Base-by-base conservation (phyloP, 2,888 invertebrate genomes). In the Yponomeuta malinellus region DNA sequence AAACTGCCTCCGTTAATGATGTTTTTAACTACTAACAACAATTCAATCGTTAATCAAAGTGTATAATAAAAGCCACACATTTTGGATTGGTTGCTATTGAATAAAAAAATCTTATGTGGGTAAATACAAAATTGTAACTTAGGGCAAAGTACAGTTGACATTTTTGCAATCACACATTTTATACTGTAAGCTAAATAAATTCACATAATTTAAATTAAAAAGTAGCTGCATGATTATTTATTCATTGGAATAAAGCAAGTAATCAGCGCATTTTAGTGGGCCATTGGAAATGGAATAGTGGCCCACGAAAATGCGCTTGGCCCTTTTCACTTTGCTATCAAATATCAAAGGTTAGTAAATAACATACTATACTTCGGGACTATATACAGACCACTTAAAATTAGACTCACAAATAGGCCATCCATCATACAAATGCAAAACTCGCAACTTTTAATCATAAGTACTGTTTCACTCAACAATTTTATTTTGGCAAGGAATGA, bases 401-500 rank as follows among this genome's bases (percentile, higher is more conserved):
- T 76, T 80, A 15, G 1, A 59, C 52, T 81, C 82, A 77, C 79
- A 79, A 78, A 79, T 86, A 87, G 87, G 87, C 86, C 87, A 76
- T 80, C 76, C 74, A 76, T 78, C 79, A 74, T 74, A 74, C 73
- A 71, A 72, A 73, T 69, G 29, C 15, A 69, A 43, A 12, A 9
- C 15, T 37, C n/a, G n/a, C n/a, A 59, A 59, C 15, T 2, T 59
- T 59, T 59, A 59, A 59, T 59, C 52, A 43, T 37, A 67, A 66
- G 33, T 43, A 33, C 33, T 23, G 31, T n/a, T 43, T n/a, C 48
- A 68, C 48, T 48, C 52, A 15, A 59, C 23, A 12, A 59, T 15
- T 59, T 59, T 15, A 23, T 68, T 68, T 48, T 63, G 70, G 37
- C 63, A 63, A 63, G 70, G 70, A 63, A 70, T 63, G 29, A 63